These are phyloP conservation scores for Microcebus griseorufus DNA, from an alignment of 2,113 vertebrate genomes.

Conservation along the genomic window DNA sequence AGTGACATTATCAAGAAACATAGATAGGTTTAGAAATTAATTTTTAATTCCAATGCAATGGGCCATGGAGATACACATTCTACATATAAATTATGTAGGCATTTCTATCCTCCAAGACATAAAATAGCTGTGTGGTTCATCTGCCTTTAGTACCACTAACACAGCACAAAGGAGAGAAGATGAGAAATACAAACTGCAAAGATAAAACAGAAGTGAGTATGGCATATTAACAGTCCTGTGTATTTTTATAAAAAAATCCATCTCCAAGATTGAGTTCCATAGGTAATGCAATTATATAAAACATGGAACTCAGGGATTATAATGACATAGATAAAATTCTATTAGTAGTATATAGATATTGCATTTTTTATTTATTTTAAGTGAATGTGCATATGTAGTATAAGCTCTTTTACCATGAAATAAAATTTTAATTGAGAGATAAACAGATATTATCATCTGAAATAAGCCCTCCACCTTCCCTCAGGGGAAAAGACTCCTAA, in stretches of 20 bases:
- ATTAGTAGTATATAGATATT: not conserved
- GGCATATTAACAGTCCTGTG: slow-evolving; percentile 1
- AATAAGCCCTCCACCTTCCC: not conserved
- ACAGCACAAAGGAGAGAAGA: not conserved
- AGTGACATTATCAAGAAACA: not conserved
- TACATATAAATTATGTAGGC: slow-evolving; percentile 4
- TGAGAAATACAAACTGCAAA: slow-evolving; percentile 21
- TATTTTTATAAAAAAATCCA: slow-evolving; percentile 42
- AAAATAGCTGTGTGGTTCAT: not conserved
- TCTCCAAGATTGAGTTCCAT: not conserved
- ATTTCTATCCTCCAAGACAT: not conserved
- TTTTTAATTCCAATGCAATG: slow-evolving; percentile 24
- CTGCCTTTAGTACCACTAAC: not conserved
- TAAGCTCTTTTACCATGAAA: not conserved
- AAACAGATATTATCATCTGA: not conserved
- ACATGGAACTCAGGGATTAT: not conserved
- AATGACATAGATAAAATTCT: not conserved
- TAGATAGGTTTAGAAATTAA: not conserved
- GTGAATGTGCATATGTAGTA: not conserved
- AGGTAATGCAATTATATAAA: not conserved
- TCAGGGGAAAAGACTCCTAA: not conserved
- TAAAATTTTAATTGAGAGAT: slow-evolving; percentile 24
- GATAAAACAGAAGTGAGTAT: not conserved
- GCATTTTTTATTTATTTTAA: slow-evolving; percentile 5
- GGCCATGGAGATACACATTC: not conserved